Evolutionary conservation across 2,888 invertebrate genomes (phyloP).

Genomic region (Helleia helle): DNA sequence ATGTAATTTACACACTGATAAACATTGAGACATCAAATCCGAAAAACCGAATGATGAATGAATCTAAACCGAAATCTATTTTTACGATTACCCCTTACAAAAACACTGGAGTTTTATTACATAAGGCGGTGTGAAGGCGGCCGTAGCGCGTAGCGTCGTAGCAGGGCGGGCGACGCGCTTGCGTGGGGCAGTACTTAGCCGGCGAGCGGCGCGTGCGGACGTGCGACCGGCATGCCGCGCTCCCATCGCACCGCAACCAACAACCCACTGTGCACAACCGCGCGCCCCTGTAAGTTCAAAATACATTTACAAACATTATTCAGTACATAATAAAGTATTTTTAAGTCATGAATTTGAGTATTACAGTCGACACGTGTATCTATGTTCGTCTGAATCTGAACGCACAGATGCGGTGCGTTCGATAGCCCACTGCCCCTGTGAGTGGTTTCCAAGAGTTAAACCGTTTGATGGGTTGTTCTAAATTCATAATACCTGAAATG

Average conservation of each 20-base stretch:
- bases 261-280: conserved; percentile 36
- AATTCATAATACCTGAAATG: conserved; percentile 24
- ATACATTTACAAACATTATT: conserved; percentile 7
- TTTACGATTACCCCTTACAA: not conserved
- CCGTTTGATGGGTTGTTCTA: conserved; percentile 57
- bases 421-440: conserved; percentile 73
- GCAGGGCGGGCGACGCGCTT: conserved; percentile 34
- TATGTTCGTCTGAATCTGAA: conserved; percentile 46
- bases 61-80: no score
- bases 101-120: conserved; percentile 1
- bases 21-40: no score
- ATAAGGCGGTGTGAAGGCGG: conserved; percentile 30
- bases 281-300: conserved; percentile 65
- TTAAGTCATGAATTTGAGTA: conserved; percentile 35
- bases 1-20: no score
- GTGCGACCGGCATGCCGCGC: conserved; percentile 51
- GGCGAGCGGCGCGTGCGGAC: conserved; percentile 57
- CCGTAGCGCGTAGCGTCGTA: conserved; percentile 39
- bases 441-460: conserved; percentile 52
- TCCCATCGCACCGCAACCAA: conserved; percentile 29
- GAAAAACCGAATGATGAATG: no score
- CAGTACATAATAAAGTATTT: conserved; percentile 15
- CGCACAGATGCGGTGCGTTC: conserved; percentile 65
- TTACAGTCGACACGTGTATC: conserved; percentile 58
- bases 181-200: conserved; percentile 60